Evolutionary conservation across 2,797 vertebrate genomes (phyloP).

Genomic region (Cryptoprocta ferox): DNA sequence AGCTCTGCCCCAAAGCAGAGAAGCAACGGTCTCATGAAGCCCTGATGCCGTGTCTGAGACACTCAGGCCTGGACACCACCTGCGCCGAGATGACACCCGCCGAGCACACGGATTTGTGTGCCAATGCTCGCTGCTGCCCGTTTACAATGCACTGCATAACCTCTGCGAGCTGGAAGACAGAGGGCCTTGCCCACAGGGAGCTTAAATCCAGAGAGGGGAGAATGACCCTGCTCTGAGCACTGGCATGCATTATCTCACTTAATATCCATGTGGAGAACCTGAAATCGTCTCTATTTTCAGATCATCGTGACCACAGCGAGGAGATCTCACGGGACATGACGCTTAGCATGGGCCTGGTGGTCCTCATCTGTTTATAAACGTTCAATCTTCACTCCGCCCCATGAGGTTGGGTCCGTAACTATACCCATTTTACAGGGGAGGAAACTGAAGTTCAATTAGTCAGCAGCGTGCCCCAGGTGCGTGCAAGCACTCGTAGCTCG

Average conservation of each 20-base stretch:
- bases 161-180: not conserved
- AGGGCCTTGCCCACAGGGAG: not conserved
- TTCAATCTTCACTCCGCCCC: too few species aligned
- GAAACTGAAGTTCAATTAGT: not conserved
- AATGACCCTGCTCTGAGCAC: not conserved
- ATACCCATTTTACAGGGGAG: not conserved
- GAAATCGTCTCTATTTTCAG: not conserved
- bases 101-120: not conserved
- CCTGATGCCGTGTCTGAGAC: not conserved
- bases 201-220: not conserved
- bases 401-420: not conserved
- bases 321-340: not conserved
- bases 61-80: too few species aligned
- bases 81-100: not conserved
- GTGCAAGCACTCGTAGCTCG: accelerated
- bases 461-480: too few species aligned
- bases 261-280: not conserved
- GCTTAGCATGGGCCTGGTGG: not conserved
- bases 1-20: not conserved
- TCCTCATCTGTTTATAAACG: not conserved
- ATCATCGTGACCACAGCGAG: not conserved
- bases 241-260: accelerated
- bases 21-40: not conserved
- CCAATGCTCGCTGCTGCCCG: accelerated
- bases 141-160: not conserved